These are phyloP conservation scores for Xiphophorus hellerii DNA, from an alignment of 2,113 vertebrate species.

Conservation along the genomic window DNA sequence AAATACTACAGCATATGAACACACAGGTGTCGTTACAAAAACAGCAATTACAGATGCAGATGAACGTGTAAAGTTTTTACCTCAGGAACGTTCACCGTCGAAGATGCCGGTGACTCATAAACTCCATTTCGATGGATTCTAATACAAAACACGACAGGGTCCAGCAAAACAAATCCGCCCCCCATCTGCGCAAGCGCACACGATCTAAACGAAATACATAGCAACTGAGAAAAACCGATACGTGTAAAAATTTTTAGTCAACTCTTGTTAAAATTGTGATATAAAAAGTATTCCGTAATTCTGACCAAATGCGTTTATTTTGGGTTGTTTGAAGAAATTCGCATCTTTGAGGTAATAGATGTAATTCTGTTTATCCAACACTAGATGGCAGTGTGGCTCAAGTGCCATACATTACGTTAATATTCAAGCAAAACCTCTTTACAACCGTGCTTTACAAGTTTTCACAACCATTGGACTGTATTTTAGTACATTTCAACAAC, in stretches of 20 bases:
- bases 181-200: conserved; percentile 45
- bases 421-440: neutral
- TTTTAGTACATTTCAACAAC: neutral
- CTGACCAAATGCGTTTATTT: neutral
- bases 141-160: conserved; percentile 30
- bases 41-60: neutral
- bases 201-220: neutral
- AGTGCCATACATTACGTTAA: neutral
- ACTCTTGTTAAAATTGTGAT: neutral
- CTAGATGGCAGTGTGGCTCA: conserved; percentile 52
- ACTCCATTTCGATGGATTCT: conserved; percentile 9
- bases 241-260: neutral
- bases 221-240: neutral
- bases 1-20: neutral
- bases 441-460: too few relatives aligned
- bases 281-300: neutral
- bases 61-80: conserved; percentile 26
- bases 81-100: neutral
- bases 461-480: too few relatives aligned
- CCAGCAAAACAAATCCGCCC: conserved; percentile 13
- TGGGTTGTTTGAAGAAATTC: neutral
- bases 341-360: neutral
- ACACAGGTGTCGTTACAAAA: neutral
- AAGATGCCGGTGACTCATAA: neutral
- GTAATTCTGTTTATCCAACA: conserved; percentile 28